Percentiles rank a stretch among this genome's conserved stretches.
Evolutionary conservation across 2,113 vertebrate species (phyloP).

Genomic region (Calypte anna): DNA sequence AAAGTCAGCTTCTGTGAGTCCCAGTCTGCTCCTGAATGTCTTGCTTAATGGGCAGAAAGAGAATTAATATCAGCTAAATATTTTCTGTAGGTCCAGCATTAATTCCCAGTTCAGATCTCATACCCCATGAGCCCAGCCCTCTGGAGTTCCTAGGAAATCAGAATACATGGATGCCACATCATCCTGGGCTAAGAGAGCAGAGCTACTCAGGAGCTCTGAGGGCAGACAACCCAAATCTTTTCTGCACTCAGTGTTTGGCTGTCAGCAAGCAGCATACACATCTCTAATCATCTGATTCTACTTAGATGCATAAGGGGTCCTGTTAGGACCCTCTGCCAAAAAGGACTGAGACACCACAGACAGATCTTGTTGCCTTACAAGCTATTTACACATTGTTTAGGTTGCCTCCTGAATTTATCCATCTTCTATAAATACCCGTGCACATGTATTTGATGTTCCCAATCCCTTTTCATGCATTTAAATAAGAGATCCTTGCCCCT

Average conservation of each 20-base stretch:
- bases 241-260: background rate
- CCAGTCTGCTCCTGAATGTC: background rate
- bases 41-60: background rate
- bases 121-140: background rate
- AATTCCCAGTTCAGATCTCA: background rate
- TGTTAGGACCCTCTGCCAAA: background rate
- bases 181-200: background rate
- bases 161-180: background rate
- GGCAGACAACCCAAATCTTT: background rate
- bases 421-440: accelerated
- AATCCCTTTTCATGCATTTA: background rate
- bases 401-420: background rate
- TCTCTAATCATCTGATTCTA: background rate
- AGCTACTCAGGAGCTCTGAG: background rate
- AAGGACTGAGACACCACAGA: background rate
- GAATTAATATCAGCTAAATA: background rate
- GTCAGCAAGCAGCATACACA: background rate
- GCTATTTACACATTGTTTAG: background rate
- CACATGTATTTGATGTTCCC: background rate
- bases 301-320: background rate
- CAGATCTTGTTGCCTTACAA: background rate
- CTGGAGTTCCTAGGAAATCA: background rate
- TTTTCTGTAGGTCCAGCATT: background rate
- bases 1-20: background rate
- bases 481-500: background rate